Percentiles rank a stretch among this genome's conserved stretches.
Conservation (phyloP, 2,888 invertebrate species). For the Hecatera dysodea region DNA sequence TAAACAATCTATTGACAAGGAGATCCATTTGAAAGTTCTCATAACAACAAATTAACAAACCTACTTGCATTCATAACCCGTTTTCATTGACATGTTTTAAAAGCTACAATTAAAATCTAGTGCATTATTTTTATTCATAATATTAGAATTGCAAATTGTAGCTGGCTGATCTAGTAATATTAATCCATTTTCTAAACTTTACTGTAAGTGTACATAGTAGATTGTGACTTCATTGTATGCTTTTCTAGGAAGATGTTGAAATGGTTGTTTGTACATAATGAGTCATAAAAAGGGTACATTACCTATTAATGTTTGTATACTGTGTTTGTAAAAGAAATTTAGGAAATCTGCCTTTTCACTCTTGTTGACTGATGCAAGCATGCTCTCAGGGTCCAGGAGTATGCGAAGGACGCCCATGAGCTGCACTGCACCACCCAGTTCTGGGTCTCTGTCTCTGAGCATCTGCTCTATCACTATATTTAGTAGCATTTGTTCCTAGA, state of each 20-base stretch:
- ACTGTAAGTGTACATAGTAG: conserved; percentile 11
- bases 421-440: conserved; percentile 99
- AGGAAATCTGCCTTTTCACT: conserved; percentile 99
- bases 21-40: conserved; percentile 15
- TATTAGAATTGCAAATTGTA: conserved; percentile 55
- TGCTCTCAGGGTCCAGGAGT: conserved; percentile 99
- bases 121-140: conserved; percentile 26
- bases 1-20: conserved; percentile 26
- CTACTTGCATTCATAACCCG: conserved; percentile 44
- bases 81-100: conserved; percentile 52
- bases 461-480: conserved; percentile 99
- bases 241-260: conserved; percentile 47
- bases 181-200: conserved; percentile 13
- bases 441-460: conserved; percentile 98
- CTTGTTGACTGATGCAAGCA: conserved; percentile 98
- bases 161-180: conserved; percentile 1
- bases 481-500: conserved; percentile 97
- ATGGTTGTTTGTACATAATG: conserved; percentile 39
- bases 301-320: conserved; percentile 98
- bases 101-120: conserved; percentile 45
- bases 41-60: conserved; percentile 35
- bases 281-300: conserved; percentile 72
- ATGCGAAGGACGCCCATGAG: conserved; percentile 98
- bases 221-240: conserved; percentile 18
- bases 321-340: conserved; percentile 99